phyloP scores from a whole-genome alignment of 2,797 vertebrate species.

The Siniperca obscura region DNA sequence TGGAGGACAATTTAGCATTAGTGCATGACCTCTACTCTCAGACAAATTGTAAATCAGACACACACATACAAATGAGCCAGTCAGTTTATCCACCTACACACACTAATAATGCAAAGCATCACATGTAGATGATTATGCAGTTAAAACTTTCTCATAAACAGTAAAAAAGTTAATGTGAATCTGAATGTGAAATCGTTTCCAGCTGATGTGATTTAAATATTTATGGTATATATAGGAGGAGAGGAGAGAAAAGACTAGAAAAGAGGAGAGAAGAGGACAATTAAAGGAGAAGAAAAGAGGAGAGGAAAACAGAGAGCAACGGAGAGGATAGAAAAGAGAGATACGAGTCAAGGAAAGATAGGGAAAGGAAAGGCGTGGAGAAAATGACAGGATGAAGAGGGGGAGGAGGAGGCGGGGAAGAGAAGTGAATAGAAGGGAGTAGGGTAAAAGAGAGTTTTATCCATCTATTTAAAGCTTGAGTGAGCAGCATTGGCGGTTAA shows the following conservation, averaged over 20 bases:
- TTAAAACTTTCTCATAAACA: slow-evolving; percentile 41
- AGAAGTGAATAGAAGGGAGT: slow-evolving; percentile 41
- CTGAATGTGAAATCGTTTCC: slow-evolving; percentile 43
- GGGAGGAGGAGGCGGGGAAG: slow-evolving; percentile 26
- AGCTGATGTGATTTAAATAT: slow-evolving; percentile 39
- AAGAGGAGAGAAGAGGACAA: background rate
- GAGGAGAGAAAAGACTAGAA: background rate
- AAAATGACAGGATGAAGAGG: slow-evolving; percentile 33
- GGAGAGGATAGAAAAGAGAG: background rate
- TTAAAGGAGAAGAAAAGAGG: background rate
- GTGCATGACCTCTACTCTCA: slow-evolving; percentile 53
- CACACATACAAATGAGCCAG: slow-evolving; percentile 37
- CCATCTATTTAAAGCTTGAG: slow-evolving; percentile 77
- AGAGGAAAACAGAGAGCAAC: background rate
- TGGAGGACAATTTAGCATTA: slow-evolving; percentile 74
- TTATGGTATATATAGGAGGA: slow-evolving; percentile 15
- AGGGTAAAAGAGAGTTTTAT: slow-evolving; percentile 73
- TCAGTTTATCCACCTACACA: slow-evolving; percentile 16
- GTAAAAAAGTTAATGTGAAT: slow-evolving; percentile 35
- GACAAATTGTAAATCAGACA: slow-evolving; percentile 57
- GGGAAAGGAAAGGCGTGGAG: slow-evolving; percentile 1
- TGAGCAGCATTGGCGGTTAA: slow-evolving; percentile 76
- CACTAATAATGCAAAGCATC: slow-evolving; percentile 6
- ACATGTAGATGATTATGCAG: slow-evolving; percentile 24
- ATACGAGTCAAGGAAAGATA: background rate